phyloP scores from a whole-genome alignment of 1,140 invertebrate species.

The Propsilocerus akamusi region DNA sequence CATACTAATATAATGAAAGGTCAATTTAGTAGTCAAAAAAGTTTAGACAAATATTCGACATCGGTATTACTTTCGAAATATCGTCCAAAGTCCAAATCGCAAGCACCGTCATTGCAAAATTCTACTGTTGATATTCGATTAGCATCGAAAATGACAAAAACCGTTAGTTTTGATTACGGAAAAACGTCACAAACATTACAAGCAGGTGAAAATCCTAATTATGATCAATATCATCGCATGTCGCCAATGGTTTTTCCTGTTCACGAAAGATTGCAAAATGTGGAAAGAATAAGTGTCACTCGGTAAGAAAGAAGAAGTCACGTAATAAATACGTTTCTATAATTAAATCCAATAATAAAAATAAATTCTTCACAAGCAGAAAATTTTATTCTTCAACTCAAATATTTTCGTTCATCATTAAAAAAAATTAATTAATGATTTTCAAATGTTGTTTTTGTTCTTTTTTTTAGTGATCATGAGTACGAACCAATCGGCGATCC shows the following conservation, averaged over 20 bases:
- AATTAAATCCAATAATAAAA: neutral
- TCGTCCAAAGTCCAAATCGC: slow-evolving; percentile 16
- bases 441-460: too few relatives aligned
- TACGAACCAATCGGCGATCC: slow-evolving; percentile 59
- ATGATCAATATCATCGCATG: slow-evolving; percentile 13
- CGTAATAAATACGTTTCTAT: neutral
- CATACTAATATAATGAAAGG: too few relatives aligned
- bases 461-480: slow-evolving; percentile 61
- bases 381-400: neutral
- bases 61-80: neutral
- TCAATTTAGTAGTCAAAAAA: slow-evolving; percentile 1
- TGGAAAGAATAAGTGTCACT: slow-evolving; percentile 22
- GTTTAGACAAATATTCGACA: slow-evolving; percentile 1
- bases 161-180: slow-evolving; percentile 25
- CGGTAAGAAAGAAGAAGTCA: slow-evolving; percentile 17
- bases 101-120: slow-evolving; percentile 8
- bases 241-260: slow-evolving; percentile 1
- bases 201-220: slow-evolving; percentile 14
- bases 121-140: slow-evolving; percentile 8
- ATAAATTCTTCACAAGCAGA: neutral
- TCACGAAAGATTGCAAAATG: slow-evolving; percentile 17
- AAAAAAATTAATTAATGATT: too few relatives aligned
- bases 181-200: slow-evolving; percentile 16
- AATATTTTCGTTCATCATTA: neutral
- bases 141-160: slow-evolving; percentile 20